Conservation (phyloP, 2,797 vertebrate species). For the Scomberomorus guttatus region DNA sequence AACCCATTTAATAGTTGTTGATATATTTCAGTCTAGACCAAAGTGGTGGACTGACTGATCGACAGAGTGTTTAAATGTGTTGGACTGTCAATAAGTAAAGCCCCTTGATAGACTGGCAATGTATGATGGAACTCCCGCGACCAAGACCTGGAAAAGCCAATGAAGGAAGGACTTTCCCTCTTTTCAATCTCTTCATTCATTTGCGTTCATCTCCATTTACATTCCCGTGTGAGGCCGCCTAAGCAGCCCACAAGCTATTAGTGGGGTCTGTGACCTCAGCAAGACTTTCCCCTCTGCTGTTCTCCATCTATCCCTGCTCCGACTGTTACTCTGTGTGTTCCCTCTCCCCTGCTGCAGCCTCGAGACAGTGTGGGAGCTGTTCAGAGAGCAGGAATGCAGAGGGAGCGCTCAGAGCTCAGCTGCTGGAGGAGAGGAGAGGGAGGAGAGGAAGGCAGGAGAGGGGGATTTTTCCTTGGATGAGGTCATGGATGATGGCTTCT, state of each 20-base stretch:
- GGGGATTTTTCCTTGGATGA: slow-evolving; percentile 85
- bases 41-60: not conserved
- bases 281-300: slow-evolving; percentile 66
- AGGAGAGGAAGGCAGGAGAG: slow-evolving; percentile 67
- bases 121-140: slow-evolving; percentile 38
- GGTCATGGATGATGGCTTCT: slow-evolving; percentile 81
- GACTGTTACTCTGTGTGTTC: slow-evolving; percentile 69
- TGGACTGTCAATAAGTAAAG: slow-evolving; percentile 19
- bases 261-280: slow-evolving; percentile 78
- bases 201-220: slow-evolving; percentile 56
- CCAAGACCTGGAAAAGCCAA: slow-evolving; percentile 39
- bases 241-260: slow-evolving; percentile 69
- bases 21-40: slow-evolving; percentile 14
- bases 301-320: slow-evolving; percentile 53
- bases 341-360: slow-evolving; percentile 55
- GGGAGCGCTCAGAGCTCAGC: slow-evolving; percentile 67
- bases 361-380: slow-evolving; percentile 83
- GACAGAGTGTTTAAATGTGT: slow-evolving; percentile 12
- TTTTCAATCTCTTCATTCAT: slow-evolving; percentile 67
- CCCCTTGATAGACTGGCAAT: slow-evolving; percentile 27
- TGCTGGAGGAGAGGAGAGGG: slow-evolving; percentile 64
- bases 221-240: slow-evolving; percentile 47
- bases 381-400: slow-evolving; percentile 81
- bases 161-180: slow-evolving; percentile 42
- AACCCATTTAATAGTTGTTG: not conserved